Conservation (phyloP, 2,113 vertebrate genomes). For the Leiothrix lutea region DNA sequence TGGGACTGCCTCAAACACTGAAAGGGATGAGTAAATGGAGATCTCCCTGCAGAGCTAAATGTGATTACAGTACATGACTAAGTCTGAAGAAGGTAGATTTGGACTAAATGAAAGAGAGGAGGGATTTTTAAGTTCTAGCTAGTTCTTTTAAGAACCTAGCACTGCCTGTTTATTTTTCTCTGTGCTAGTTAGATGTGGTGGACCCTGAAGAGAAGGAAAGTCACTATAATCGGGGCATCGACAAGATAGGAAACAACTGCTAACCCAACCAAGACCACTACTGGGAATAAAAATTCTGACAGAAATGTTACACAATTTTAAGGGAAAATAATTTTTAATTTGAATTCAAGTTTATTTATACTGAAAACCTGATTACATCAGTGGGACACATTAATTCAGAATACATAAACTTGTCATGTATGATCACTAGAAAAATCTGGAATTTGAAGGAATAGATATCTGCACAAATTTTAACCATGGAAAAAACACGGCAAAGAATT, state of each 20-base stretch:
- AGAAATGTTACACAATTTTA: not conserved
- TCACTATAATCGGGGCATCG: fast-evolving
- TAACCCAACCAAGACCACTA: not conserved
- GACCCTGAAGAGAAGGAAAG: not conserved
- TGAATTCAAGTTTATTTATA: not conserved
- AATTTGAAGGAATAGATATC: not conserved
- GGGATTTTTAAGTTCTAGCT: not conserved
- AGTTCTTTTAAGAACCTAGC: not conserved
- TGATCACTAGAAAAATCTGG: not conserved
- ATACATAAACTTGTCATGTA: not conserved
- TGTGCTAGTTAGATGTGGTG: not conserved
- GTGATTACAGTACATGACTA: not conserved
- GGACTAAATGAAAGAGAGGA: not conserved
- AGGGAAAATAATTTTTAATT: not conserved
- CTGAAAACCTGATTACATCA: not conserved
- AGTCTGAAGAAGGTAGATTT: not conserved
- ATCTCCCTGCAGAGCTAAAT: not conserved
- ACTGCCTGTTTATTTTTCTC: not conserved
- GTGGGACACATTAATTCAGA: not conserved
- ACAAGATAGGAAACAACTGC: not conserved
- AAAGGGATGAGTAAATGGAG: not conserved
- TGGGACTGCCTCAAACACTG: not conserved
- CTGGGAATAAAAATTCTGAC: not conserved
- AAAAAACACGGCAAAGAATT: not conserved
- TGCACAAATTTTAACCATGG: not conserved